These are phyloP conservation scores for Hylaeus volcanicus DNA, from an alignment of 1,140 invertebrate genomes.

Conservation along the genomic window DNA sequence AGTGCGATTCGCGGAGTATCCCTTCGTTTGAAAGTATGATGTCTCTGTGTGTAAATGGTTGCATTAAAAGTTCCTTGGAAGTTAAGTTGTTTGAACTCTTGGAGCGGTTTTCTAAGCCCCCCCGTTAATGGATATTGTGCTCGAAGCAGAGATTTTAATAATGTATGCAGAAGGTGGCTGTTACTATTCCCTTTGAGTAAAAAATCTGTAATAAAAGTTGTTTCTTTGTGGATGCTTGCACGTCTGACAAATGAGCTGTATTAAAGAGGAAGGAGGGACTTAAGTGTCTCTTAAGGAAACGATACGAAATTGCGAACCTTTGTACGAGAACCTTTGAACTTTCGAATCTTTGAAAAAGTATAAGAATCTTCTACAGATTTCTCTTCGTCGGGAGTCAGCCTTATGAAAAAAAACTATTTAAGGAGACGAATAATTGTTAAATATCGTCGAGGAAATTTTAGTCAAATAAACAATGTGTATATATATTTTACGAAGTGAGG, in stretches of 20 bases:
- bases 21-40: not conserved
- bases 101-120: not conserved
- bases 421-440: too few relatives aligned
- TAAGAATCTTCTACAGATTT: too few relatives aligned
- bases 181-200: not conserved
- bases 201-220: not conserved
- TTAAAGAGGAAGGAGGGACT: not conserved
- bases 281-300: too few relatives aligned
- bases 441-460: too few relatives aligned
- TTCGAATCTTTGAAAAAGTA: too few relatives aligned
- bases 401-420: too few relatives aligned
- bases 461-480: too few relatives aligned
- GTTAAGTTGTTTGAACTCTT: conserved; percentile 9
- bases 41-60: conserved; percentile 23
- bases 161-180: not conserved
- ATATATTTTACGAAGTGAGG: too few relatives aligned
- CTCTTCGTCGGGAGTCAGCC: too few relatives aligned
- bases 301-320: too few relatives aligned
- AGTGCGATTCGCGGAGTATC: not conserved
- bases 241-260: not conserved
- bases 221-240: not conserved
- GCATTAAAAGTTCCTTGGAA: conserved; percentile 24
- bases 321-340: too few relatives aligned
- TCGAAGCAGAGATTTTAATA: conserved; percentile 15
- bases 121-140: conserved; percentile 26